Percentiles rank a stretch among this genome's conserved stretches.
phyloP scores from a whole-genome alignment of 2,113 vertebrate species.

The Rhinogobius similis region DNA sequence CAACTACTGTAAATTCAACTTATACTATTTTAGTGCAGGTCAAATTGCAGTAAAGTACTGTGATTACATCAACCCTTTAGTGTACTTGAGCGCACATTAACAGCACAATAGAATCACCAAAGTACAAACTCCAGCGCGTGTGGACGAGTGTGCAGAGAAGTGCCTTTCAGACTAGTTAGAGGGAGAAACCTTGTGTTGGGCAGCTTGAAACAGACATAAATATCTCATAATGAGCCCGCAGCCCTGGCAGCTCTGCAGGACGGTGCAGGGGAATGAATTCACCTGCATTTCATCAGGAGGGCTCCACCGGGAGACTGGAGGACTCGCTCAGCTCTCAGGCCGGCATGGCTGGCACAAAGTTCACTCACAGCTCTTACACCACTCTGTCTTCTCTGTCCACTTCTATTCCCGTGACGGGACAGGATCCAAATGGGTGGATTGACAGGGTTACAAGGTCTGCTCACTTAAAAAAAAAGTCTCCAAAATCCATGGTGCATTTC shows the following conservation, averaged over 20 bases:
- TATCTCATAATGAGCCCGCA: slow-evolving; percentile 44
- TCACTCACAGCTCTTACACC: slow-evolving; percentile 23
- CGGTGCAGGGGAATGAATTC: slow-evolving; percentile 21
- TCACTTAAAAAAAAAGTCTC: slow-evolving; percentile 20
- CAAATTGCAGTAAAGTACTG: no score
- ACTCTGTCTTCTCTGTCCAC: slow-evolving; percentile 20
- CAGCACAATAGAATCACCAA: background rate
- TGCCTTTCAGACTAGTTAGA: slow-evolving; percentile 1
- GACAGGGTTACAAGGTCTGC: slow-evolving; percentile 27
- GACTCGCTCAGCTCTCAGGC: slow-evolving; percentile 37
- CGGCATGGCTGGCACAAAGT: slow-evolving; percentile 37
- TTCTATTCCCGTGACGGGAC: slow-evolving; percentile 16
- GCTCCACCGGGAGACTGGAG: slow-evolving; percentile 29
- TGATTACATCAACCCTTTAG: no score
- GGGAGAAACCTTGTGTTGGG: slow-evolving; percentile 14
- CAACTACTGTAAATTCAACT: no score
- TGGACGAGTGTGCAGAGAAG: background rate
- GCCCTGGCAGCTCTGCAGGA: slow-evolving; percentile 30
- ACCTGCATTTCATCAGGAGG: slow-evolving; percentile 36
- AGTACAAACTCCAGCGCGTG: background rate
- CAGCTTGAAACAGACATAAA: slow-evolving; percentile 30
- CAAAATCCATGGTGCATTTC: slow-evolving; percentile 25
- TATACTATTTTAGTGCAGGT: no score
- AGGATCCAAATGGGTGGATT: slow-evolving; percentile 37
- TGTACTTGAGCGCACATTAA: background rate